Evolutionary conservation across 2,888 invertebrate species (phyloP).

Genomic region (Ochropacha duplaris): DNA sequence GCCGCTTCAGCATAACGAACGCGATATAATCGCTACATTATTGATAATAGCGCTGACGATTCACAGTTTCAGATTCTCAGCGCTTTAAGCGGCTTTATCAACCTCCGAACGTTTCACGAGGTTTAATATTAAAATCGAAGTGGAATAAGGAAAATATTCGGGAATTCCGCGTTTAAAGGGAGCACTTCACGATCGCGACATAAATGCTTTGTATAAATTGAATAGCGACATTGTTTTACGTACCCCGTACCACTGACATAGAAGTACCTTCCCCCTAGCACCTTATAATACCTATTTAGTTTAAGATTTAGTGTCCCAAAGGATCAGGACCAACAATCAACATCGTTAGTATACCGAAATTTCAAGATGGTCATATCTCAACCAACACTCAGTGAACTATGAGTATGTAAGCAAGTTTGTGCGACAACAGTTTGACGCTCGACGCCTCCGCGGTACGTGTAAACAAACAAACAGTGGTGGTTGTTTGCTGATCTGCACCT

Average conservation of each 20-base stretch:
- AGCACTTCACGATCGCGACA: background rate
- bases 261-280: too few species aligned
- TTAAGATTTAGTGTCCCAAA: background rate
- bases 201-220: background rate
- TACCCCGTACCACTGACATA: too few species aligned
- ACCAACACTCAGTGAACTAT: background rate
- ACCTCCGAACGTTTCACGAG: background rate
- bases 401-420: background rate
- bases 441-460: background rate
- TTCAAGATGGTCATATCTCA: background rate
- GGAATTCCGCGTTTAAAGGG: background rate
- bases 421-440: background rate
- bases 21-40: slow-evolving; percentile 2
- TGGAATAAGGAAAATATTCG: background rate
- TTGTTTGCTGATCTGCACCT: background rate
- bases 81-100: background rate
- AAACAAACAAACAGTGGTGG: background rate
- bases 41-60: slow-evolving; percentile 4
- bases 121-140: background rate
- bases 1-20: slow-evolving; percentile 4
- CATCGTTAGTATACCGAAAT: background rate
- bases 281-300: too few species aligned
- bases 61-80: background rate
- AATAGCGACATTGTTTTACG: background rate
- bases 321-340: background rate